phyloP scores from a whole-genome alignment of 2,797 vertebrate species.

The Bryconaethiops microstoma region DNA sequence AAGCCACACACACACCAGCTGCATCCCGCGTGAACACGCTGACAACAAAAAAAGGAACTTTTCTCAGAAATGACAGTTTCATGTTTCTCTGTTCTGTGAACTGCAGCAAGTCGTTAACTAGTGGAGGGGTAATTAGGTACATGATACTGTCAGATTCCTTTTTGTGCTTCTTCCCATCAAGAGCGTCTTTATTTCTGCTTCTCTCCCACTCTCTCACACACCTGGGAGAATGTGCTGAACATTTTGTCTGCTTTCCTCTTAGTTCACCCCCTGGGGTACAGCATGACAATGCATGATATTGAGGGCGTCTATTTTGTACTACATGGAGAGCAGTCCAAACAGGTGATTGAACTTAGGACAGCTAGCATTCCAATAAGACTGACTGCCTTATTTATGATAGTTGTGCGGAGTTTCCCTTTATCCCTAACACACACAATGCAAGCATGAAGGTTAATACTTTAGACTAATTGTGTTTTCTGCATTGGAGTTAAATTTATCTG shows the following conservation, averaged over 20 bases:
- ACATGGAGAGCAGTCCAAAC: slow-evolving; percentile 42
- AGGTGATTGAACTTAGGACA: slow-evolving; percentile 36
- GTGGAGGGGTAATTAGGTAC: slow-evolving; percentile 42
- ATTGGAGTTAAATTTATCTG: neutral
- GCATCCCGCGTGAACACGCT: slow-evolving; percentile 23
- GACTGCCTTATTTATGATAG: slow-evolving; percentile 30
- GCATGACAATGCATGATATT: neutral
- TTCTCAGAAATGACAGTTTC: slow-evolving; percentile 59
- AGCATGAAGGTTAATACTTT: neutral
- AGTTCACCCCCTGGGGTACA: slow-evolving; percentile 1
- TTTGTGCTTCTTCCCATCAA: slow-evolving; percentile 17
- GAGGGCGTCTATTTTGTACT: neutral
- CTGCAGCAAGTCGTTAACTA: slow-evolving; percentile 42
- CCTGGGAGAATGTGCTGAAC: slow-evolving; percentile 39
- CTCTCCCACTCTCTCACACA: slow-evolving; percentile 21
- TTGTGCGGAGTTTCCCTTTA: slow-evolving; percentile 3
- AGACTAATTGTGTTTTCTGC: neutral
- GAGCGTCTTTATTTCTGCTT: neutral
- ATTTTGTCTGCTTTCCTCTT: slow-evolving; percentile 6
- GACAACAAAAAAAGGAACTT: slow-evolving; percentile 40
- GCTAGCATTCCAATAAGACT: slow-evolving; percentile 19
- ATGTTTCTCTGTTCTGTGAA: slow-evolving; percentile 46
- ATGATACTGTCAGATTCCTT: slow-evolving; percentile 37
- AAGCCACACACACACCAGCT: slow-evolving; percentile 34
- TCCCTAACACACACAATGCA: neutral